Evolutionary conservation across 2,113 vertebrate species (phyloP), one percentile per base, ranked within the genome.

Genomic region (Caranx ignobilis): DNA sequence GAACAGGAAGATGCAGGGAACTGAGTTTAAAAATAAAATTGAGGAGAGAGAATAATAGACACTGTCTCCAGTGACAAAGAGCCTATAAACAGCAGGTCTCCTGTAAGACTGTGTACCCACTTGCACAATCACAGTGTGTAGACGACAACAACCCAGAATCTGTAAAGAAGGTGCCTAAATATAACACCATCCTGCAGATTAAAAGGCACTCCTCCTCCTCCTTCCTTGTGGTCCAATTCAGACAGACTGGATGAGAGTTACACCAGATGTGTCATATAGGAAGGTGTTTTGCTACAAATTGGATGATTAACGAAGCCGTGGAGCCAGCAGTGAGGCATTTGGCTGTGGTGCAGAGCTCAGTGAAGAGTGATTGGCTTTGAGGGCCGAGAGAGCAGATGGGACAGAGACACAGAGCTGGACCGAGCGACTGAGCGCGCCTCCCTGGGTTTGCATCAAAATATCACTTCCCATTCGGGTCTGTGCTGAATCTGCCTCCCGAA

Each of bases 361-460:
- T 52, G 75, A 73, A 85, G 83, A 85, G 71, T 77, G 88, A 88
- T 83, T 89, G 89, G 89, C 83, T 91, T 61, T 78, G 76, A 88
- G 88, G 87, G 83, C 81, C 39, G 21, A 75, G 76, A 80, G 86
- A 93, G 78, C 93, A 92, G 91, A 93, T 91, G 92, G 91, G 87
- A 90, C 35, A 18, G 76, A 72, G 62, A 82, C 72, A 76, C 60
- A n/a, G 75, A 86, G 74, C 68, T 87, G 84, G 85, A 89, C 82
- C 57, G 19, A 82, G 75, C 56, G 21, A 83, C 62, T 35, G 63
- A 65, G 21, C 12, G 62, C 12, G 31, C 72, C 72, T 70, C 79
- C 67, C 73, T 73, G 32, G 65, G 83, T 81, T 67, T 82, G 26
- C 63, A 83, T 81, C 57, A 66, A 48, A 74, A 87, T 61, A 77